These are phyloP conservation scores for Echinops telfairi DNA, from an alignment of 2,113 vertebrate species.

Conservation along the genomic window DNA sequence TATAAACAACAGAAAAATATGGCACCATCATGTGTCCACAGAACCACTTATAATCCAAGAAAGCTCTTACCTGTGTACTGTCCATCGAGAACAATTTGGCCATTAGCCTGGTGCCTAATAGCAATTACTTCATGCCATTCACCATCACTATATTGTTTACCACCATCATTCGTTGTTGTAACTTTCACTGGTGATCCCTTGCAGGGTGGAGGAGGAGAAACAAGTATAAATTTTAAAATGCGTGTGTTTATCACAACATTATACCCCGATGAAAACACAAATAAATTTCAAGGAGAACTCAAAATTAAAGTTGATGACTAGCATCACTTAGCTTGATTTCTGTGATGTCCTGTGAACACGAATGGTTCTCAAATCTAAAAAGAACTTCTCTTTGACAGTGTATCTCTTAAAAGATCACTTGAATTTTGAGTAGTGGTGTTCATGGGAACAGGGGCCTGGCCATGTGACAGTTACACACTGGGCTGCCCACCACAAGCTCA, in stretches of 20 bases:
- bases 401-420: neutral
- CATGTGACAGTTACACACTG: too few species aligned
- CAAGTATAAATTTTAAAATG: neutral
- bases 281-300: neutral
- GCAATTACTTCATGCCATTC: slow-evolving; percentile 93
- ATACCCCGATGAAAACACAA: neutral
- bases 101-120: slow-evolving; percentile 90
- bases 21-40: neutral
- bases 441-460: neutral
- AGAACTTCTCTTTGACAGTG: neutral
- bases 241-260: neutral
- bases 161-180: slow-evolving; percentile 90
- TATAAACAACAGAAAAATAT: neutral
- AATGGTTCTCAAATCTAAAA: too few species aligned
- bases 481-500: too few species aligned
- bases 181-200: slow-evolving; percentile 93
- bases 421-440: neutral
- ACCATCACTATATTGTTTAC: slow-evolving; percentile 91
- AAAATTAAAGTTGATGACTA: neutral
- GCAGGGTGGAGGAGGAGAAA: slow-evolving; percentile 46
- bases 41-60: neutral
- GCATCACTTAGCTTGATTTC: neutral
- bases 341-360: neutral
- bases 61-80: slow-evolving; percentile 91
- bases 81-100: slow-evolving; percentile 93